A percentile compares a stretch with the other conserved stretches of the same genome.
phyloP scores from a whole-genome alignment of 1,140 invertebrate species.

The Megathymus violae region DNA sequence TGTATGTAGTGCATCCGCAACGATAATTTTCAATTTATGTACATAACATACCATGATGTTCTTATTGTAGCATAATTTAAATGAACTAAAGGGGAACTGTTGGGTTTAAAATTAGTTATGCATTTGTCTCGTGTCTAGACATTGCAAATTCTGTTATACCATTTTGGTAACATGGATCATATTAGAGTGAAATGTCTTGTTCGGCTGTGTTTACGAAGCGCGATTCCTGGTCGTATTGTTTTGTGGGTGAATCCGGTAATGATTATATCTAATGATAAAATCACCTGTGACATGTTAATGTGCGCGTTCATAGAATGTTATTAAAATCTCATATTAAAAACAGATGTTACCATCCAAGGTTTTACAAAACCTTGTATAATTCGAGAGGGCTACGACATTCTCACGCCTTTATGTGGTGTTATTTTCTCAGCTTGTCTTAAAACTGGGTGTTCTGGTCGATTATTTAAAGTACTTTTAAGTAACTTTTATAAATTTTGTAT shows the following conservation, averaged over 20 bases:
- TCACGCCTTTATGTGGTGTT: no score
- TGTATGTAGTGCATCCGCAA: no score
- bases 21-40: no score
- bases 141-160: conserved; percentile 37
- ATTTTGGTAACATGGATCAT: conserved; percentile 35
- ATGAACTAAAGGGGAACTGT: conserved; percentile 13
- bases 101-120: conserved; percentile 17
- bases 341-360: no score
- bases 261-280: conserved; percentile 62
- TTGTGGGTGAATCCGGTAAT: conserved; percentile 48
- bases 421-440: no score
- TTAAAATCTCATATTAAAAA: neutral
- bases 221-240: conserved; percentile 75
- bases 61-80: neutral
- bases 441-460: no score
- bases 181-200: conserved; percentile 33
- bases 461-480: no score
- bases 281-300: conserved; percentile 1
- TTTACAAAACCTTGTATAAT: no score
- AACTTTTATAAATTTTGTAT: no score
- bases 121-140: neutral
- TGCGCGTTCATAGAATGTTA: neutral
- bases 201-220: conserved; percentile 48
- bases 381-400: no score
- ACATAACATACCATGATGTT: no score